Conservation (phyloP, 2,113 vertebrate species). For the Malaclemys terrapin region DNA sequence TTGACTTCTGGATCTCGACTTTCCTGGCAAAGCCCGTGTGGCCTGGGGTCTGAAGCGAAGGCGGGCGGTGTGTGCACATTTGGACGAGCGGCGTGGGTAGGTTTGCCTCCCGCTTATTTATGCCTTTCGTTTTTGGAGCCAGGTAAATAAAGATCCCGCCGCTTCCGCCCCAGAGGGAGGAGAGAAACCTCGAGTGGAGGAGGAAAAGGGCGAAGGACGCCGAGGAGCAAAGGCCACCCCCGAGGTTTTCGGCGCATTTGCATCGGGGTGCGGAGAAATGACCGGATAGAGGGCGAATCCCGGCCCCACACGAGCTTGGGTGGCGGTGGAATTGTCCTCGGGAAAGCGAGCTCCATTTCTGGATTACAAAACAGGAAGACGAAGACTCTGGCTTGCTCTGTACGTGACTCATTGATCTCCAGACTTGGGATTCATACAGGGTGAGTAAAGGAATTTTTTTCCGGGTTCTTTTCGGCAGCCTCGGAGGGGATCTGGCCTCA, state of each 20-base stretch:
- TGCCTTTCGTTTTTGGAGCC: background rate
- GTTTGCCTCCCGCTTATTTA: background rate
- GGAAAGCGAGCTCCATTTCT: background rate
- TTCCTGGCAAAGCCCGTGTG: background rate
- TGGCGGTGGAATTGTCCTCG: background rate
- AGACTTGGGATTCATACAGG: background rate
- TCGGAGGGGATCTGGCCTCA: background rate
- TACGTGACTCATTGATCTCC: background rate
- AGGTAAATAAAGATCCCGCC: background rate
- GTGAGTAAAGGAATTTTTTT: background rate
- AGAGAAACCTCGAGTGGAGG: background rate
- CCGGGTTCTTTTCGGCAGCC: background rate
- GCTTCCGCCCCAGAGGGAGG: background rate
- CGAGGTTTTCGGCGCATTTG: background rate
- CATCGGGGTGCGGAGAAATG: background rate
- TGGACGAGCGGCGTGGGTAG: background rate
- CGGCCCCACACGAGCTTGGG: background rate
- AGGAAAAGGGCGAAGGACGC: background rate
- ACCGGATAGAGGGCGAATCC: background rate
- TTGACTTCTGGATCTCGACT: background rate
- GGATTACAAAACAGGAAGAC: background rate
- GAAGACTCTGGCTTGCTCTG: background rate
- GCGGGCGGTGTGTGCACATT: background rate
- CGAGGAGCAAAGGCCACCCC: background rate
- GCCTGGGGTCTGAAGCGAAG: background rate